Evolutionary conservation across 2,888 invertebrate species (phyloP), one percentile per base, ranked within the genome.

Genomic region (Mythimna lalbum): DNA sequence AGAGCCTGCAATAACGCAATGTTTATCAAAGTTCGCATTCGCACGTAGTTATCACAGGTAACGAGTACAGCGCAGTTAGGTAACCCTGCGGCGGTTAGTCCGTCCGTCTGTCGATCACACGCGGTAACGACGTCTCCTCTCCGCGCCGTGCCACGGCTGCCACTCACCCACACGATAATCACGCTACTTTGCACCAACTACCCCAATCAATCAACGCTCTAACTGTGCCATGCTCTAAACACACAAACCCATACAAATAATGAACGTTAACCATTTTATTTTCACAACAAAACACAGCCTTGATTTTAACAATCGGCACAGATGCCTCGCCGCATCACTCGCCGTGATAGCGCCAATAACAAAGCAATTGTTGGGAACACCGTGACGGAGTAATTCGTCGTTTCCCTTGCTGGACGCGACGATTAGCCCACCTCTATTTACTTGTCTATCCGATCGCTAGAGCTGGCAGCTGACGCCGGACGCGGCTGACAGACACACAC

Each of bases 391-490:
- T 96, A 96, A 95, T 95, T 94, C 95, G 93, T 92, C 91, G 94
- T 96, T 96, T 95, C 95, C 95, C 94, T 93, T 91, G 85, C 91
- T 91, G 89, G 93, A 92, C 91, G 93, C 94, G 95, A 95, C 95
- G 95, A 95, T 96, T 96, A 95, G 92, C 90, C 90, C 86, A 90
- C 91, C 93, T 93, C 95, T 94, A 96, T 96, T 96, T 96, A 95
- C 92, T 95, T 95, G 95, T 96, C 95, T 91, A 91, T 94, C 94
- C 87, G 88, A 86, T 88, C 84, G 87, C 89, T 88, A 86, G 91
- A 93, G 91, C 92, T 94, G 95, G 94, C 95, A 95, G 94, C 95
- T 95, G 95, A 94, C 95, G 90, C 93, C 94, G 93, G 92, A 92
- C 89, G 90, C 88, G 92, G 88, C 91, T 91, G 93, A 93, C 94